Base-by-base conservation (phyloP, 2,113 vertebrate species). In the Charina bottae region DNA sequence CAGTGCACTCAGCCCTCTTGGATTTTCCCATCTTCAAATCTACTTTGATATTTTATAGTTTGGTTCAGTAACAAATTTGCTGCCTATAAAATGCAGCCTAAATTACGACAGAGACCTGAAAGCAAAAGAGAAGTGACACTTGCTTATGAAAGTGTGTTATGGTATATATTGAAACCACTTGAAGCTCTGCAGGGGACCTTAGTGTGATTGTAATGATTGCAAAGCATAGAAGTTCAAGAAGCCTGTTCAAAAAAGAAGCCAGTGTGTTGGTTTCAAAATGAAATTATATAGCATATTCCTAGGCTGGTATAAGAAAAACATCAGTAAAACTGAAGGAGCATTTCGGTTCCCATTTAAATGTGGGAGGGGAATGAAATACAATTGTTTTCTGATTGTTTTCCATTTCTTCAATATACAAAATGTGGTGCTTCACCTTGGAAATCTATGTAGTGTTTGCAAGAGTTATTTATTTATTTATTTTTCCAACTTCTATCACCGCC, bases 221-320 rank as follows among this genome's bases (percentile, higher is more conserved):
- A 90, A 88, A 91, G 94, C 90, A 90, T 83, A 83, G 93, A 95
- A 94, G 58, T 49, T 2, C 92, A 85, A 58, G 87, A 94, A 87
- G 21, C 89, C 56, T 94, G 90, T 95, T 96, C 93, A 6, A 37
- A 83, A 92, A 87, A 93, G 83, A 92, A 90, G 88, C 89, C 94
- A 56, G 90, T 90, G 58, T 87, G 90, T 94, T 92, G 60, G 21
- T 68, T 93, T 93, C 90, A 96, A 96, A 97, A 94, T 92, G 28
- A 92, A 96, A 94, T 95, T 87, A 94, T 87, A 92, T 93, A 94
- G 96, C 92, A 83, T 90, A 94, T 90, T 89, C 37, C 94, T 26
- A 92, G 91, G 49, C 23, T 91, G 92, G 4, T 85, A 56, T 93
- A 93, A 94, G 93, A 95, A 95, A 93, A 37, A 95, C 92, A 85